Conservation (phyloP, 2,888 invertebrate genomes). For the Amphimallon solstitiale region DNA sequence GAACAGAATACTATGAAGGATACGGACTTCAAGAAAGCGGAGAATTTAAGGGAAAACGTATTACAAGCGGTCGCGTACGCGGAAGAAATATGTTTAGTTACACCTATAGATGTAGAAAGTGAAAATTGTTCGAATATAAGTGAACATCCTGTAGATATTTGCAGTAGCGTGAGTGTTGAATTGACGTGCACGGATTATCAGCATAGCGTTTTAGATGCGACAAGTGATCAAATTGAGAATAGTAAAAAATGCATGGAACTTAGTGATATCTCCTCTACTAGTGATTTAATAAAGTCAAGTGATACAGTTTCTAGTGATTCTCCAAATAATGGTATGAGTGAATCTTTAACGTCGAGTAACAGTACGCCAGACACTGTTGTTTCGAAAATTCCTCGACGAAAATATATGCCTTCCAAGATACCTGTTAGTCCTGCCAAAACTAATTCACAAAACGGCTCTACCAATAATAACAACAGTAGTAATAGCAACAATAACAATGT, state of each 20-base stretch:
- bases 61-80: slow-evolving; percentile 61
- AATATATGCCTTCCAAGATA: slow-evolving; percentile 52
- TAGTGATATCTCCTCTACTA: slow-evolving; percentile 50
- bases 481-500: slow-evolving; percentile 50
- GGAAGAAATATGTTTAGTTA: slow-evolving; percentile 61
- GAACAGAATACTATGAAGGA: slow-evolving; percentile 49
- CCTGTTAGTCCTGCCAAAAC: slow-evolving; percentile 57
- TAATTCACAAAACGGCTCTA: slow-evolving; percentile 37
- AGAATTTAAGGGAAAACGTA: slow-evolving; percentile 33
- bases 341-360: slow-evolving; percentile 73
- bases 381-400: slow-evolving; percentile 66
- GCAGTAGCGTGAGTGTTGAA: slow-evolving; percentile 58
- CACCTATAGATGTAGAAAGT: slow-evolving; percentile 60
- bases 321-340: slow-evolving; percentile 67
- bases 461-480: slow-evolving; percentile 39
- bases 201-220: slow-evolving; percentile 39
- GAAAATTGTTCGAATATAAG: slow-evolving; percentile 61
- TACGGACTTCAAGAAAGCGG: slow-evolving; percentile 36
- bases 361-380: slow-evolving; percentile 79
- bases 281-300: slow-evolving; percentile 55
- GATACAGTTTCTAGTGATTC: slow-evolving; percentile 57
- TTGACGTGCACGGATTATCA: slow-evolving; percentile 55
- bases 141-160: slow-evolving; percentile 61
- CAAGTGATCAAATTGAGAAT: slow-evolving; percentile 38
- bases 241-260: slow-evolving; percentile 41